Percentiles rank a stretch among this genome's conserved stretches.
These are phyloP conservation scores for Alethe castanea DNA, from an alignment of 2,113 vertebrate genomes.

Conservation along the genomic window DNA sequence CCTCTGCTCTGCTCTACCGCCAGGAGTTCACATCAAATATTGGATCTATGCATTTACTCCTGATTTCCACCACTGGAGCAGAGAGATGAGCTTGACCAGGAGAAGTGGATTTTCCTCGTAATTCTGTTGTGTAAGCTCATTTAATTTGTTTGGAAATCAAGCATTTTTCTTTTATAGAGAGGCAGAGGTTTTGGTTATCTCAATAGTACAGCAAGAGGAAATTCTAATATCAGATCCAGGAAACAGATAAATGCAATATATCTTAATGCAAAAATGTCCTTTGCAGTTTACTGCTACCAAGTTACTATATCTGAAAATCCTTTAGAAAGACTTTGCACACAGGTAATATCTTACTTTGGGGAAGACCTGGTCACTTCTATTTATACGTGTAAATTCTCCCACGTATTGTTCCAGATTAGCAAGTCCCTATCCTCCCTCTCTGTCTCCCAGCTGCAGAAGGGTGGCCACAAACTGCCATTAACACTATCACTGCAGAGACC, in stretches of 20 bases:
- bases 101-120: neutral
- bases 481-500: neutral
- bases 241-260: neutral
- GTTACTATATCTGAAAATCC: neutral
- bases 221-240: neutral
- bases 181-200: neutral
- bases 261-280: neutral
- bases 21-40: neutral
- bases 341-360: neutral
- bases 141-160: neutral
- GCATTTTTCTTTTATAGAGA: neutral
- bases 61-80: neutral
- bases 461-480: neutral
- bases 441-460: neutral
- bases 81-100: neutral
- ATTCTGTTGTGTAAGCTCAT: neutral
- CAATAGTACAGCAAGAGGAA: neutral
- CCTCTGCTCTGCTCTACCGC: neutral
- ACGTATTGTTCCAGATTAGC: constrained; percentile 47
- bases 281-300: neutral
- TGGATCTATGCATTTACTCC: neutral
- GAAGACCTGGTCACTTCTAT: constrained; percentile 40
- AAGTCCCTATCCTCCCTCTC: neutral
- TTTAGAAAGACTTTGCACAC: neutral
- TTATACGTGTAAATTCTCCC: constrained; percentile 64